These are phyloP conservation scores for Catostylus mosaicus DNA, from an alignment of 30 jellyfish, hydroid and myxozoan species.

Conservation along the genomic window DNA sequence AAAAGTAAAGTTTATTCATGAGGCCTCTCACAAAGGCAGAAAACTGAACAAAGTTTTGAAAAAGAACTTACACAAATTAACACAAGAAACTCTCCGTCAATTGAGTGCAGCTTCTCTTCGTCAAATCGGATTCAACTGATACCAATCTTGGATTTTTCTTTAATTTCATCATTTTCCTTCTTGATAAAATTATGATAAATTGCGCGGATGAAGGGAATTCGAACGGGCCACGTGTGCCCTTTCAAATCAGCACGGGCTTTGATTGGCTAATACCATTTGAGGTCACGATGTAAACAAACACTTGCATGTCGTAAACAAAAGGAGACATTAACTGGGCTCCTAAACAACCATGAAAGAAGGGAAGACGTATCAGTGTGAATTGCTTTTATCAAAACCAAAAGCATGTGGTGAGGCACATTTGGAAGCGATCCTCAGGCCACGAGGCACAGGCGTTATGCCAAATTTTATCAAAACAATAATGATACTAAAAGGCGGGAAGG, in stretches of 20 bases:
- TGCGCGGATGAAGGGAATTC: background rate
- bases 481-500: no score
- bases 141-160: background rate
- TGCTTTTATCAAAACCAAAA: no score
- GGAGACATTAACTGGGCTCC: background rate
- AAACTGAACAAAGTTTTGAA: background rate
- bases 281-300: conserved; percentile 8
- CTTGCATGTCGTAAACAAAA: background rate
- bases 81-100: background rate
- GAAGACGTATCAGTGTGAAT: background rate
- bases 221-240: conserved; percentile 24
- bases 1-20: no score
- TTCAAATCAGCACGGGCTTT: background rate
- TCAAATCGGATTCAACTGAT: background rate
- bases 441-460: no score
- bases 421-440: no score
- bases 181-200: background rate
- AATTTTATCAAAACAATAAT: no score
- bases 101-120: background rate
- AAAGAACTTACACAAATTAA: background rate
- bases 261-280: background rate
- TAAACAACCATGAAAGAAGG: background rate
- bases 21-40: no score
- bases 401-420: no score
- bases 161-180: background rate